These are phyloP conservation scores for Cryptotis parvus DNA, from an alignment of 2,113 vertebrate species.

Conservation along the genomic window DNA sequence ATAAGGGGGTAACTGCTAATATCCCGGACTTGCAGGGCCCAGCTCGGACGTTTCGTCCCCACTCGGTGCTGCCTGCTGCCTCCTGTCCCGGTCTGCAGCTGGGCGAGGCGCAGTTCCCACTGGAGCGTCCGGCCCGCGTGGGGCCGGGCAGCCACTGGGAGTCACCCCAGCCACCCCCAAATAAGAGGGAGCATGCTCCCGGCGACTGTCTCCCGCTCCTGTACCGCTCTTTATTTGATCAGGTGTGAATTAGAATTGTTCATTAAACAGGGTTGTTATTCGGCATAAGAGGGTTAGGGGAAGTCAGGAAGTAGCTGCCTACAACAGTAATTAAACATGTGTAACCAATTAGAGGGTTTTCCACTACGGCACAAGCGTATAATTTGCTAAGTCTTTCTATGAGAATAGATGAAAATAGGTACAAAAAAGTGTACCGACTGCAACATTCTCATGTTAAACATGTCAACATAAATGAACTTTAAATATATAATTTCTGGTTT, in stretches of 20 bases:
- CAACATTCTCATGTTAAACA: constrained; percentile 87
- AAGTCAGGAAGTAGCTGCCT: constrained; percentile 95
- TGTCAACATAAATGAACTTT: constrained; percentile 87
- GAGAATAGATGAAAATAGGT: constrained; percentile 90
- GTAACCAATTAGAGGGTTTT: constrained; percentile 96
- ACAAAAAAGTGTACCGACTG: constrained; percentile 86
- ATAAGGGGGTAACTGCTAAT: background rate
- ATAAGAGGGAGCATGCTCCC: background rate
- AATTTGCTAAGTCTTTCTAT: constrained; percentile 94
- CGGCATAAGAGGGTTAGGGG: constrained; percentile 90
- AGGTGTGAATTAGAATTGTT: constrained; percentile 94
- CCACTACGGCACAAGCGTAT: constrained; percentile 93
- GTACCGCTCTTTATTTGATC: constrained; percentile 89
- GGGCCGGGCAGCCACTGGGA: background rate
- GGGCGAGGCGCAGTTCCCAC: constrained; percentile 82
- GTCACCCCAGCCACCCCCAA: constrained; percentile 74
- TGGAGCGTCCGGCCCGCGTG: background rate
- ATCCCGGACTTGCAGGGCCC: too few species aligned
- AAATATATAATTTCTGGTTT: constrained; percentile 89
- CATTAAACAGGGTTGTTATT: constrained; percentile 90
- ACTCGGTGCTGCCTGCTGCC: constrained; percentile 55
- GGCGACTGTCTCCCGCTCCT: constrained; percentile 79
- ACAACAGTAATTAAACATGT: constrained; percentile 99
- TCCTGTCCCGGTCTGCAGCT: constrained; percentile 79
- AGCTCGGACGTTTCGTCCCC: constrained; percentile 63